Base-by-base conservation (phyloP, 1,140 invertebrate species). In the Brachionus calyciflorus region DNA sequence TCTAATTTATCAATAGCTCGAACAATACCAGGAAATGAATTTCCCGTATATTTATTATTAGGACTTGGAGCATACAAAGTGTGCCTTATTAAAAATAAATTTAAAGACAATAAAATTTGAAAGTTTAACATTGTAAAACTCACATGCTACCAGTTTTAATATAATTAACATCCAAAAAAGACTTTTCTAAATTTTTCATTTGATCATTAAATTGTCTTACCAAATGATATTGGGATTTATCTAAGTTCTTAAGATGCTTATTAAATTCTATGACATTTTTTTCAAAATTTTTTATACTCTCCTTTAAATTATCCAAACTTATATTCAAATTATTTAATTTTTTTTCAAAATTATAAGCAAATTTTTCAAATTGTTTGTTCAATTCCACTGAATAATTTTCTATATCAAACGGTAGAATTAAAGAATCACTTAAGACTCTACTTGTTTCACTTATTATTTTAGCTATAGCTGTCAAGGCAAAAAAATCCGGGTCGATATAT, bases 401-500 rank as follows among this genome's bases (percentile, higher is more conserved):
- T 26, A 41, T 33, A 33, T 55, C 51, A n/a, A 73, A 73, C 21
- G 69, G 69, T 28, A 73, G 3, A 1, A 73, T 10, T 51, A 51
- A 21, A 21, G 69, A 73, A n/a, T 37, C 37, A 1, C 19, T 21
- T 2, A 73, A 6, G 10, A 51, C 21, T 9, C 44, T 17, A 2
- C 33, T n/a, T 4, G 37, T 73, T 30, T 73, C 46, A 10, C 30
- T 21, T 9, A 73, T 73, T 12, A 73, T 28, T 49, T 49, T 55
- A 9, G 46, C 30, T 19, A 73, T 21, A 30, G 46, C 24, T 51
- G 46, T 17, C n/a, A 37, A 28, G 2, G 9, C 65, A 30, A 28
- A 24, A 41, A 84, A 84, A 1, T 79, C 79, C 14, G 77, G 79
- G 77, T 87, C 86, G 33, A 85, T 80, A 41, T 84, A 63, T 46